A percentile compares a stretch with the other conserved stretches of the same genome.
Evolutionary conservation across 1,140 invertebrate species (phyloP).

Genomic region (Aphis gossypii): DNA sequence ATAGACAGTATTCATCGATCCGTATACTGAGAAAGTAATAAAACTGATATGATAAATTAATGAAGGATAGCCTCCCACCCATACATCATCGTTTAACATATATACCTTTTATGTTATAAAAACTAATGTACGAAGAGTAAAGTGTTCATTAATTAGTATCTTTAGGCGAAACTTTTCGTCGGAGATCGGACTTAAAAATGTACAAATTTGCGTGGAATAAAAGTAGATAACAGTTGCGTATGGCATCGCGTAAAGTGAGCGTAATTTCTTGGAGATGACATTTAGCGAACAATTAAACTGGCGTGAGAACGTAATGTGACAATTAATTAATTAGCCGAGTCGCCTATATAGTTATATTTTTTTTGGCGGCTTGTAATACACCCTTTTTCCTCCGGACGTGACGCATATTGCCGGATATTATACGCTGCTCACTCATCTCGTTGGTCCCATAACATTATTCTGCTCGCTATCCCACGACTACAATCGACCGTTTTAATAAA

Average conservation of each 20-base stretch:
- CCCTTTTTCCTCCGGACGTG: slow-evolving; percentile 52
- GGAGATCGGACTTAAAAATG: not conserved
- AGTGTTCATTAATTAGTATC: not conserved
- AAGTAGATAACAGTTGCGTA: not conserved
- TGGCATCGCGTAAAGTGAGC: not conserved
- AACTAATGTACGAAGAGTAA: not conserved
- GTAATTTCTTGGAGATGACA: slow-evolving; percentile 39
- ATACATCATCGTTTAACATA: not conserved
- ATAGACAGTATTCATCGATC: not conserved
- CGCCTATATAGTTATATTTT: slow-evolving; percentile 5
- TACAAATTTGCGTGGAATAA: not conserved
- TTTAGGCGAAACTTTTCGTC: not conserved
- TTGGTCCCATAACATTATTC: slow-evolving; percentile 23
- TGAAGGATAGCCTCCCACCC: not conserved
- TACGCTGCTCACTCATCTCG: not conserved
- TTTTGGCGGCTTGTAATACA: slow-evolving; percentile 40
- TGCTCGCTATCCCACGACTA: slow-evolving; percentile 39
- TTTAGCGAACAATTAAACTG: slow-evolving; percentile 49
- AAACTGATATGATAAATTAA: not conserved
- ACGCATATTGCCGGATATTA: slow-evolving; percentile 49
- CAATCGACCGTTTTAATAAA: slow-evolving; percentile 35
- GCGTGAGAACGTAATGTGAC: slow-evolving; percentile 50
- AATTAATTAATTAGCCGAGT: slow-evolving; percentile 43
- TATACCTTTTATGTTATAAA: not conserved
- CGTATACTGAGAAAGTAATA: not conserved